phyloP scores from a whole-genome alignment of 2,797 vertebrate genomes.

The Epinephelus malabaricus region DNA sequence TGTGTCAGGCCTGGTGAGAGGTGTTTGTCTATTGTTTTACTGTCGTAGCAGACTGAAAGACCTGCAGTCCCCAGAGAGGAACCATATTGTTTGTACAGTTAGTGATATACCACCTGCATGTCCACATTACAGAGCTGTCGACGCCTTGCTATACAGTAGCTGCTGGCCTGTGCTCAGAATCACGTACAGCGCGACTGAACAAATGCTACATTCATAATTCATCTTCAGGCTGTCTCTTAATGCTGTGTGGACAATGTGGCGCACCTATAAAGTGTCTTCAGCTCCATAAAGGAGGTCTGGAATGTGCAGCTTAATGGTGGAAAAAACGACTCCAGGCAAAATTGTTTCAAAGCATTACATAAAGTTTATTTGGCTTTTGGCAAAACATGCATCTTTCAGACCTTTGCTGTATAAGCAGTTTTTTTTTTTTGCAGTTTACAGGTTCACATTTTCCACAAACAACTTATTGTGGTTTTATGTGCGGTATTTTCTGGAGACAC shows the following conservation, averaged over 20 bases:
- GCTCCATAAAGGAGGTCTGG: conserved; percentile 28
- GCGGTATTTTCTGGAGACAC: conserved; percentile 7
- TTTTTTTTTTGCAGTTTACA: conserved; percentile 30
- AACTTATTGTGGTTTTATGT: conserved; percentile 22
- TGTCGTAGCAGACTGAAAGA: conserved; percentile 19
- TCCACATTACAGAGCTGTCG: conserved; percentile 47
- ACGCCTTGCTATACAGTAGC: not conserved
- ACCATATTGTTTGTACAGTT: conserved; percentile 49
- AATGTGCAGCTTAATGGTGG: conserved; percentile 44
- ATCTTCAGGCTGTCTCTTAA: conserved; percentile 23
- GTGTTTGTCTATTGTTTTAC: conserved; percentile 53
- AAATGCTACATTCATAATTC: conserved; percentile 45
- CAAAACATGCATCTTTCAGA: conserved; percentile 29
- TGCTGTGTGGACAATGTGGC: conserved; percentile 11
- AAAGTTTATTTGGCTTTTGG: conserved; percentile 39
- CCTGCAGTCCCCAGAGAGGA: conserved; percentile 43
- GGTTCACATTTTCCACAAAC: conserved; percentile 46
- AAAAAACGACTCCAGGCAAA: conserved; percentile 47
- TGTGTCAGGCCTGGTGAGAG: conserved; percentile 44
- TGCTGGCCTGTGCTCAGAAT: conserved; percentile 22
- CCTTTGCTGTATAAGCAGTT: conserved; percentile 9
- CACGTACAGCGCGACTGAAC: conserved; percentile 12
- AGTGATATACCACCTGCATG: conserved; percentile 37
- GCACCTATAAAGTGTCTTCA: conserved; percentile 30
- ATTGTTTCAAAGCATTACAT: conserved; percentile 36